A percentile compares a stretch with the other conserved stretches of the same genome.
Conservation (phyloP, 2,888 invertebrate genomes). For the Dione juno region DNA sequence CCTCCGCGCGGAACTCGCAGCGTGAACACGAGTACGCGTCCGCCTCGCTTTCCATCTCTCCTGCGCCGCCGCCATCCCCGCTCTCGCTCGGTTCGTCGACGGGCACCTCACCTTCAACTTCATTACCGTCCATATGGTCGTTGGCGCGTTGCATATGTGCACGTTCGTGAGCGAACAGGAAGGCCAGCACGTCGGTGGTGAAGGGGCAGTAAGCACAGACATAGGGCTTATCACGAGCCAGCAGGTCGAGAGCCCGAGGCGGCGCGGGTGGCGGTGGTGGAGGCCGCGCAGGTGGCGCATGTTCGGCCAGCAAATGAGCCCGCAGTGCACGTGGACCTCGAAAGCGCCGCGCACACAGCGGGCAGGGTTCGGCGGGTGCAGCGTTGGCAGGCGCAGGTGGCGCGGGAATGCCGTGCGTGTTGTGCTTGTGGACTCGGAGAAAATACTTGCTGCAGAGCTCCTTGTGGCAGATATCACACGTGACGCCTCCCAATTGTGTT, state of each 20-base stretch:
- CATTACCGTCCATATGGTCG: conserved; percentile 52
- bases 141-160: conserved; percentile 85
- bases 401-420: conserved; percentile 97
- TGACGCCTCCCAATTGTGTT: conserved; percentile 95
- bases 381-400: conserved; percentile 86
- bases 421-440: conserved; percentile 97
- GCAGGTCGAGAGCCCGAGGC: conserved; percentile 83
- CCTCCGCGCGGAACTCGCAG: conserved; percentile 77
- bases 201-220: conserved; percentile 96
- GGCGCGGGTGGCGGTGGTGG: conserved; percentile 69
- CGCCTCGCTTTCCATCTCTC: conserved; percentile 58
- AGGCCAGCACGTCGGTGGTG: conserved; percentile 93
- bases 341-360: conserved; percentile 93
- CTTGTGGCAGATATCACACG: conserved; percentile 98
- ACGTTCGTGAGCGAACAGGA: conserved; percentile 95
- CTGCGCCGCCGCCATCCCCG: conserved; percentile 59
- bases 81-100: conserved; percentile 72
- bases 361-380: conserved; percentile 85
- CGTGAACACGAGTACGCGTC: conserved; percentile 77
- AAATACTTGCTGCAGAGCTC: conserved; percentile 99
- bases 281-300: conserved; percentile 85
- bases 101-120: conserved; percentile 52
- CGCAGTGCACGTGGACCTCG: conserved; percentile 94
- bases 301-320: conserved; percentile 93
- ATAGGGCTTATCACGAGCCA: conserved; percentile 87